phyloP scores from a whole-genome alignment of 1,140 invertebrate species.

The Zaprionus gabonicus region DNA sequence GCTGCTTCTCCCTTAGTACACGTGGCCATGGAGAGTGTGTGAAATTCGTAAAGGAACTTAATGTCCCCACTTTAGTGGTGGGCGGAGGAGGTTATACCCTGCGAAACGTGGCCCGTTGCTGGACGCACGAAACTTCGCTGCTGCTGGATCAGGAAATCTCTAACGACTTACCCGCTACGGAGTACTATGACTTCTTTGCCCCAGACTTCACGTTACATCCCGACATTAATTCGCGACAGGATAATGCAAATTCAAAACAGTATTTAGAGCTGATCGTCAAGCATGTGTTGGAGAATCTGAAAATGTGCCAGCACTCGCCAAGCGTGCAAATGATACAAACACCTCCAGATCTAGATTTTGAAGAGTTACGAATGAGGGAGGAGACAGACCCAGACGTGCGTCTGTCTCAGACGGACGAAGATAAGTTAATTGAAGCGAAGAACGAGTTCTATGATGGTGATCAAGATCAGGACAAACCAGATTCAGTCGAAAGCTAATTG shows the following conservation, averaged over 20 bases:
- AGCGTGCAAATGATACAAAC: slow-evolving; percentile 97
- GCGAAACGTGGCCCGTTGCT: slow-evolving; percentile 98
- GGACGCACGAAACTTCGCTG: slow-evolving; percentile 99
- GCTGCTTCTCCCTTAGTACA: slow-evolving; percentile 86
- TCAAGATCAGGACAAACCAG: slow-evolving; percentile 89
- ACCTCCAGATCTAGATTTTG: slow-evolving; percentile 89
- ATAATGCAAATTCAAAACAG: slow-evolving; percentile 96
- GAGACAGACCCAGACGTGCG: slow-evolving; percentile 93
- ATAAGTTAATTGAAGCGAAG: slow-evolving; percentile 93
- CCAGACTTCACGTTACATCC: slow-evolving; percentile 97
- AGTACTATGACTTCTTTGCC: slow-evolving; percentile 98
- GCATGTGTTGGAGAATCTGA: slow-evolving; percentile 94
- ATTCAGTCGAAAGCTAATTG: slow-evolving; percentile 68
- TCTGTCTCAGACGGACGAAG: slow-evolving; percentile 91
- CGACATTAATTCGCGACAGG: slow-evolving; percentile 91
- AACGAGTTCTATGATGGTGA: slow-evolving; percentile 98
- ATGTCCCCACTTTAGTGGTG: slow-evolving; percentile 96
- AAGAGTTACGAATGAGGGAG: slow-evolving; percentile 88
- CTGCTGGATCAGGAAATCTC: slow-evolving; percentile 95
- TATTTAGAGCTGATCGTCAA: slow-evolving; percentile 95
- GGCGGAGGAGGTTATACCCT: slow-evolving; percentile 95
- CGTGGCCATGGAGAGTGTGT: slow-evolving; percentile 97
- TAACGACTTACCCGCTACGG: slow-evolving; percentile 96
- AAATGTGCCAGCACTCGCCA: slow-evolving; percentile 95
- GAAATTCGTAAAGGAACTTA: slow-evolving; percentile 96